Percentiles rank a stretch among this genome's conserved stretches.
Conservation (phyloP, 2,888 invertebrate genomes). For the Molorchus minor region DNA sequence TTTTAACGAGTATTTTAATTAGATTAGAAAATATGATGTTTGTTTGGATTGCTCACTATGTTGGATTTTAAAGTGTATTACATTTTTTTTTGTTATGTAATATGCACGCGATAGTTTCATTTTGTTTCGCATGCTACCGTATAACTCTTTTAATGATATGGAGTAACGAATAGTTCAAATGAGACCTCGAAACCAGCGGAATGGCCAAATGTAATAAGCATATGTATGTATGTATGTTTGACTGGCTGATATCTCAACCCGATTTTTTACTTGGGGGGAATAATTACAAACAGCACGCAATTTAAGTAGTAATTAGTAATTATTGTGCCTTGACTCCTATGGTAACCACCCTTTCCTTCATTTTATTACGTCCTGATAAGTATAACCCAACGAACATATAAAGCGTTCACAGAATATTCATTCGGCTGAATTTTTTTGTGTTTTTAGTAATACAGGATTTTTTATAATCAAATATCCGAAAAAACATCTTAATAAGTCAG, state of each 20-base stretch:
- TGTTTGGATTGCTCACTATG: background rate
- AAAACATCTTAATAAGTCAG: no score
- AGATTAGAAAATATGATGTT: no score
- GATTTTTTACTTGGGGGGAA: constrained; percentile 55
- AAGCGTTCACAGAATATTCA: no score
- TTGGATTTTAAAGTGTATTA: constrained; percentile 20
- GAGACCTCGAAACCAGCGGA: constrained; percentile 42
- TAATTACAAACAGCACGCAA: constrained; percentile 59
- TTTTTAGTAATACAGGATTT: no score
- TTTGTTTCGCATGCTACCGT: constrained; percentile 36
- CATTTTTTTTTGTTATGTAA: constrained; percentile 26
- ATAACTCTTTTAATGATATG: constrained; percentile 34
- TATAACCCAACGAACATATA: no score
- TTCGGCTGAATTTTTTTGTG: no score
- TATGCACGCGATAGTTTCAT: constrained; percentile 47
- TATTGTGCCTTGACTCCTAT: constrained; percentile 47
- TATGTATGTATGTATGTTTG: constrained; percentile 43
- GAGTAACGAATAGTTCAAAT: constrained; percentile 37
- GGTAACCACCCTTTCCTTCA: constrained; percentile 45
- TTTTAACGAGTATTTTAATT: no score
- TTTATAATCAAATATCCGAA: no score
- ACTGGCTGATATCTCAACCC: constrained; percentile 44
- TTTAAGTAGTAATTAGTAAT: constrained; percentile 59
- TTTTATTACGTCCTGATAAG: constrained; percentile 44
- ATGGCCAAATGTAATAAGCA: constrained; percentile 44